Conservation (phyloP, 2,888 invertebrate species). For the Netelia inedita region DNA sequence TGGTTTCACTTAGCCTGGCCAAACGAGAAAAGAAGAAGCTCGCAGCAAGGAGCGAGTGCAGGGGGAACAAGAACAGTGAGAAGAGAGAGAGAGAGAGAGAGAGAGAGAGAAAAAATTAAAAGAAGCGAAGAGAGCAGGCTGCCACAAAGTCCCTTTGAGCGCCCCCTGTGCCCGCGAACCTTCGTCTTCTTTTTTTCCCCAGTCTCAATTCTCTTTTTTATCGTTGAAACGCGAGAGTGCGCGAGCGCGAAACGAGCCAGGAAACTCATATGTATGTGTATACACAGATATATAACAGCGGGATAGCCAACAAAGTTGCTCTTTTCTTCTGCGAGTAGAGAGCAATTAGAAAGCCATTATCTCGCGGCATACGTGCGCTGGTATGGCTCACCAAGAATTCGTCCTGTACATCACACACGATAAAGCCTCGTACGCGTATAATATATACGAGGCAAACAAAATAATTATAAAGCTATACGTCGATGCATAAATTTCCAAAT, state of each 20-base stretch:
- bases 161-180: constrained; percentile 49
- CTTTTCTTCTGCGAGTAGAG: constrained; percentile 50
- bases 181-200: constrained; percentile 39
- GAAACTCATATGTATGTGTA: constrained; percentile 24
- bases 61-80: constrained; percentile 22
- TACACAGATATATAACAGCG: constrained; percentile 12
- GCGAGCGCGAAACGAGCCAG: constrained; percentile 56
- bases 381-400: constrained; percentile 42
- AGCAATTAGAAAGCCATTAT: constrained; percentile 82
- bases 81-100: constrained; percentile 36
- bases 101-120: constrained; percentile 47
- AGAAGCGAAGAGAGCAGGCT: constrained; percentile 42
- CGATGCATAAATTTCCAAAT: too few relatives aligned
- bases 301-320: constrained; percentile 38
- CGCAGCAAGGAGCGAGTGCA: background rate
- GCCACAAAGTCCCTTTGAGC: constrained; percentile 67
- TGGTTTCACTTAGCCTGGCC: constrained; percentile 65
- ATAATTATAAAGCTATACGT: background rate
- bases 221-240: constrained; percentile 50
- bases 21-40: constrained; percentile 25
- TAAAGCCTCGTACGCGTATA: background rate
- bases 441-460: background rate
- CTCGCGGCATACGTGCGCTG: constrained; percentile 61
- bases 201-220: constrained; percentile 54
- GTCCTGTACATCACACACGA: constrained; percentile 5